A percentile compares a stretch with the other conserved stretches of the same genome.
Evolutionary conservation across 2,888 invertebrate species (phyloP).

Genomic region (Nematopogon swammerdamellus): DNA sequence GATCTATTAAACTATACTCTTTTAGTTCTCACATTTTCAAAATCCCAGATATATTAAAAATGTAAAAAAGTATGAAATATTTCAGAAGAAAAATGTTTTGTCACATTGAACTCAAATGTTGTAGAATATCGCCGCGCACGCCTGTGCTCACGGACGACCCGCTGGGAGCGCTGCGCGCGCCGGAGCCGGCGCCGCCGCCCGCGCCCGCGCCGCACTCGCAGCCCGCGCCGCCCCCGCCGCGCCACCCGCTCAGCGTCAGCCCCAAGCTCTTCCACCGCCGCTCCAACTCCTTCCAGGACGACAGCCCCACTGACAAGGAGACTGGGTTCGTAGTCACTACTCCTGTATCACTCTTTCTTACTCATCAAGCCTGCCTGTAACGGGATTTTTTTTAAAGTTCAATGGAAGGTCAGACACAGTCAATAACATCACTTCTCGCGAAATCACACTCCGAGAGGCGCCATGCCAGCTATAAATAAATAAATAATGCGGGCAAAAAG

Average conservation of each 20-base stretch:
- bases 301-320: slow-evolving; percentile 34
- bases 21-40: too few relatives aligned
- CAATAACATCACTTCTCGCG: too few relatives aligned
- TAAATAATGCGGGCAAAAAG: too few relatives aligned
- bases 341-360: neutral
- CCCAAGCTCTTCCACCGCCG: slow-evolving; percentile 66
- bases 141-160: slow-evolving; percentile 92
- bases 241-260: slow-evolving; percentile 58
- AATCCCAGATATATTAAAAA: too few relatives aligned
- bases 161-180: slow-evolving; percentile 70
- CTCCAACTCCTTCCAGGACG: slow-evolving; percentile 47
- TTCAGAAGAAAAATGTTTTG: neutral
- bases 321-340: slow-evolving; percentile 10
- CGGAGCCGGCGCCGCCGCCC: slow-evolving; percentile 15
- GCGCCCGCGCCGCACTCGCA: slow-evolving; percentile 13
- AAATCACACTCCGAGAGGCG: too few relatives aligned
- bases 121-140: slow-evolving; percentile 70
- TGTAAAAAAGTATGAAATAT: slow-evolving; percentile 9
- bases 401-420: too few relatives aligned
- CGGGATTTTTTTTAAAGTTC: too few relatives aligned
- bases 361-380: too few relatives aligned
- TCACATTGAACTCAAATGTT: slow-evolving; percentile 3
- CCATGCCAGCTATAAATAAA: too few relatives aligned
- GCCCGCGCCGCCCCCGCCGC: slow-evolving; percentile 24
- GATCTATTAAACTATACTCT: too few relatives aligned